A percentile compares a stretch with the other conserved stretches of the same genome.
Conservation (phyloP, 2,888 invertebrate genomes). For the Caenorhabditis japonica region DNA sequence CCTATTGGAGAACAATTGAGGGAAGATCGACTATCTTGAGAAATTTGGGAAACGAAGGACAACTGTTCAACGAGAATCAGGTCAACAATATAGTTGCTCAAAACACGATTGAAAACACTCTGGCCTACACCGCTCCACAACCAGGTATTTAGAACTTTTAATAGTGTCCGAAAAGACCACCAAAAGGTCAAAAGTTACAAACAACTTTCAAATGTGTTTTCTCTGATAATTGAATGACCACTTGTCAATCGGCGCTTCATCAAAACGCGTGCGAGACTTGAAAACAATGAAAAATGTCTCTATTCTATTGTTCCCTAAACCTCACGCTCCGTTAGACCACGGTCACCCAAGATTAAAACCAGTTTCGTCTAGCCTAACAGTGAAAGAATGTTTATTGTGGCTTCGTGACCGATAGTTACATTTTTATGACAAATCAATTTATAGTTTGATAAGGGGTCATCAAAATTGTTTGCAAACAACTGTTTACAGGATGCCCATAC, state of each 20-base stretch:
- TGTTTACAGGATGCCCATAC: conserved; percentile 73
- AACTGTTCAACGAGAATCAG: conserved; percentile 69
- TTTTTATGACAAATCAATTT: too few relatives aligned
- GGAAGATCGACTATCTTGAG: conserved; percentile 74
- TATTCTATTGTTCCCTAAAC: too few relatives aligned
- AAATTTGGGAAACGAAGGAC: conserved; percentile 71
- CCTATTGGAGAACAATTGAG: conserved; percentile 75
- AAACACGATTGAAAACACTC: conserved; percentile 73
- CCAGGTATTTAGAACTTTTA: conserved; percentile 50
- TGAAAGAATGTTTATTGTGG: background rate
- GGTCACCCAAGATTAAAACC: background rate
- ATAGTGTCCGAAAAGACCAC: background rate
- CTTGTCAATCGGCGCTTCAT: background rate
- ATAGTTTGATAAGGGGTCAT: too few relatives aligned
- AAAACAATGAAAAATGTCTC: conserved; percentile 1
- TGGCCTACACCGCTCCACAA: conserved; percentile 76
- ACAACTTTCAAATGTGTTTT: too few relatives aligned
- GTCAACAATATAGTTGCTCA: conserved; percentile 73
- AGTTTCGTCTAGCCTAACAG: background rate
- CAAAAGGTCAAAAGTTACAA: too few relatives aligned
- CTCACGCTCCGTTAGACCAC: background rate
- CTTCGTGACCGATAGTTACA: background rate
- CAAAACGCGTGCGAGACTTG: background rate
- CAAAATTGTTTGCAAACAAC: background rate
- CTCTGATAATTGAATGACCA: too few relatives aligned